phyloP scores from a whole-genome alignment of 2,797 vertebrate genomes.

The Cynodonichthys magdalenae region DNA sequence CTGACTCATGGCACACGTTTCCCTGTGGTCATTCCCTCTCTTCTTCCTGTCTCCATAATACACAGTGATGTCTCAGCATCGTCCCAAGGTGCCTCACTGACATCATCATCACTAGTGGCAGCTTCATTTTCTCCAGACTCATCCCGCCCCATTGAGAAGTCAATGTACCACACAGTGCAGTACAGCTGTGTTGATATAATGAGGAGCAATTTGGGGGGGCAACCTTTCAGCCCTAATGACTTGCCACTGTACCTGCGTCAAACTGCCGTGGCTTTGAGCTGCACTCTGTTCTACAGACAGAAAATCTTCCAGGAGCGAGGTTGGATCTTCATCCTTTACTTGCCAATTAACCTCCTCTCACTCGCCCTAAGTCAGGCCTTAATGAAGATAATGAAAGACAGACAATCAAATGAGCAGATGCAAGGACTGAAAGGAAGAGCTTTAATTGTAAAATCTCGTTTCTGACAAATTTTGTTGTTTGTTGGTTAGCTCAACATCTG shows the following conservation, averaged over 20 bases:
- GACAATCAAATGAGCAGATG: slow-evolving; percentile 21
- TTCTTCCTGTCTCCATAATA: slow-evolving; percentile 40
- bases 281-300: slow-evolving; percentile 27
- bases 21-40: slow-evolving; percentile 38
- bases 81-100: slow-evolving; percentile 49
- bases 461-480: too few relatives aligned
- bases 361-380: slow-evolving; percentile 33
- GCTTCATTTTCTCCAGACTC: slow-evolving; percentile 58
- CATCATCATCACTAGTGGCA: slow-evolving; percentile 36
- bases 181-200: slow-evolving; percentile 49
- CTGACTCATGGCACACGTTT: slow-evolving; percentile 38
- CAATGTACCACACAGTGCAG: slow-evolving; percentile 41
- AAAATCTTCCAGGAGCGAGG: slow-evolving; percentile 14
- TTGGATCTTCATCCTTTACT: slow-evolving; percentile 40
- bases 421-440: background rate
- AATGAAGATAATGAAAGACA: slow-evolving; percentile 31
- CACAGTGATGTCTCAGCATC: slow-evolving; percentile 46
- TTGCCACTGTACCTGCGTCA: slow-evolving; percentile 37
- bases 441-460: background rate
- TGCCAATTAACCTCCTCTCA: slow-evolving; percentile 49
- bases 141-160: slow-evolving; percentile 51
- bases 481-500: too few relatives aligned
- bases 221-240: slow-evolving; percentile 52
- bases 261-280: slow-evolving; percentile 43
- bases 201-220: slow-evolving; percentile 45